These are phyloP conservation scores for Rotaria socialis DNA, from an alignment of 2,888 invertebrate species.

Conservation along the genomic window DNA sequence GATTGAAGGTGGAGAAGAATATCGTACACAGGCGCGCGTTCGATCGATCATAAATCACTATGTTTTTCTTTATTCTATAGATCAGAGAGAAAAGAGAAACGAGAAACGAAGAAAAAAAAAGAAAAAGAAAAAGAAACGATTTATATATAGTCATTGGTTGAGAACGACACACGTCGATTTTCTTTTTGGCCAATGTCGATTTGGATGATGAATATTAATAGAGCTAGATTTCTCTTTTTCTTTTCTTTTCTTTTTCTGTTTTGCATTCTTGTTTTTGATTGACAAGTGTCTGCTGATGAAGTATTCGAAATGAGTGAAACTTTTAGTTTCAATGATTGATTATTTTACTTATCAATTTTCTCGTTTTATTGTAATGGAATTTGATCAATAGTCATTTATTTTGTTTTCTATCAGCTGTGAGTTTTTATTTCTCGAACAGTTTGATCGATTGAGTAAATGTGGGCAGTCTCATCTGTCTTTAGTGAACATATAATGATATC, in stretches of 20 bases:
- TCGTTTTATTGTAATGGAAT: too few species aligned
- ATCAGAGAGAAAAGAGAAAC: not conserved
- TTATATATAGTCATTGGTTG: constrained; percentile 26
- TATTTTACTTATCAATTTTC: not conserved
- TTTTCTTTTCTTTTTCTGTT: not conserved
- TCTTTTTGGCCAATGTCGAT: constrained; percentile 6
- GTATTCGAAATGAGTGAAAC: not conserved
- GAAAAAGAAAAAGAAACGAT: not conserved
- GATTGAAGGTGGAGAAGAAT: constrained; percentile 27
- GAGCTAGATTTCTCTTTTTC: not conserved
- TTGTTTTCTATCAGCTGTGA: too few species aligned
- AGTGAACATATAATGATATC: constrained; percentile 22
- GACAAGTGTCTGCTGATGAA: constrained; percentile 24
- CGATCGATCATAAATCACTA: constrained; percentile 22
- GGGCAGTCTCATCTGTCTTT: constrained; percentile 29
- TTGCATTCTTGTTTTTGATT: not conserved
- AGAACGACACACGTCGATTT: constrained; percentile 1
- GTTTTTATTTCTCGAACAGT: not conserved
- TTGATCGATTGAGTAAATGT: constrained; percentile 13
- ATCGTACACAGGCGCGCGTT: not conserved
- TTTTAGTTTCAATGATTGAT: not conserved
- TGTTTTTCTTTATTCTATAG: not conserved
- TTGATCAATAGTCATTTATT: too few species aligned
- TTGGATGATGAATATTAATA: not conserved
- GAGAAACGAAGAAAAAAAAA: too few species aligned